A percentile compares a stretch with the other conserved stretches of the same genome.
Evolutionary conservation across 53 echinoderm and acorn worm genomes (phyloP).

Genomic region (Echinarachnius parma): DNA sequence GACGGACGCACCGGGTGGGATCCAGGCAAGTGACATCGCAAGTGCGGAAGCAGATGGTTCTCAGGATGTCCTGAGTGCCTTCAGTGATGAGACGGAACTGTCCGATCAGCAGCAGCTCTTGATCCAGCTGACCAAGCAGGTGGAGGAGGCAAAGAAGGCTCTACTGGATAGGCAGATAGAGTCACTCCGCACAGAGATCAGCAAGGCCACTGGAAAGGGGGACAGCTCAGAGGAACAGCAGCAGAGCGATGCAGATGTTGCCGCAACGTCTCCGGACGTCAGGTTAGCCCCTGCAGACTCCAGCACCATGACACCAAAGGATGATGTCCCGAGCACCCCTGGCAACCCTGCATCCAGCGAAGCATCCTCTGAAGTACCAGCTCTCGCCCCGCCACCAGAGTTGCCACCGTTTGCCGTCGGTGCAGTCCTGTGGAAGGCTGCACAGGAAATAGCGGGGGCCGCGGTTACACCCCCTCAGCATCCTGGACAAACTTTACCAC

Average conservation of each 20-base stretch:
- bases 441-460: neutral
- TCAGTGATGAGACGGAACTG: constrained; percentile 67
- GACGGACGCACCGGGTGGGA: neutral
- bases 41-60: constrained; percentile 64
- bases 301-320: constrained; percentile 66
- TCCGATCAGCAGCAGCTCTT: constrained; percentile 91
- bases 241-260: constrained; percentile 22
- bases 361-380: neutral
- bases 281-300: constrained; percentile 74
- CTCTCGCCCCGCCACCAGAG: constrained; percentile 12
- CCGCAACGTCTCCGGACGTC: constrained; percentile 59
- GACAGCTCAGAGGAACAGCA: neutral
- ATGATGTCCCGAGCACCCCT: constrained; percentile 19
- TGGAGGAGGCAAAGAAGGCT: constrained; percentile 97
- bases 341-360: neutral
- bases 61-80: constrained; percentile 74
- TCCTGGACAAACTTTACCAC: too few relatives aligned
- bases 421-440: constrained; percentile 16
- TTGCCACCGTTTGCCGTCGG: constrained; percentile 26
- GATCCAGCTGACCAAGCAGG: constrained; percentile 86
- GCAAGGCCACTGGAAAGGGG: constrained; percentile 63
- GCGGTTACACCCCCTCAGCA: too few relatives aligned
- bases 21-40: constrained; percentile 51
- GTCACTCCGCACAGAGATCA: constrained; percentile 86
- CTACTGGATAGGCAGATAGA: constrained; percentile 91